phyloP scores from a whole-genome alignment of 2,797 vertebrate species.

The Rhinoraja longicauda region DNA sequence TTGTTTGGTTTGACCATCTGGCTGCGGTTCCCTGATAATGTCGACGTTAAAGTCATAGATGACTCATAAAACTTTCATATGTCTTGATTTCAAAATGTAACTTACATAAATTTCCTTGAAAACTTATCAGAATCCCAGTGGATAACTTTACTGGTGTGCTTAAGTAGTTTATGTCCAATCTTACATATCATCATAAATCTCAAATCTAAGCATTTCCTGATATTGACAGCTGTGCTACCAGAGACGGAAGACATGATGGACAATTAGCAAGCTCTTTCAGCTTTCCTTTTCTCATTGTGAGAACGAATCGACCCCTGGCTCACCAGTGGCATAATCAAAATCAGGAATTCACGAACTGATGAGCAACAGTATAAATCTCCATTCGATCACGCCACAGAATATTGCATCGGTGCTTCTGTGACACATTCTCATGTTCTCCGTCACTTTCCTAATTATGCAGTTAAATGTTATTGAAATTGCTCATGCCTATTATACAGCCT shows the following conservation, averaged over 20 bases:
- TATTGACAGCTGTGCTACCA: neutral
- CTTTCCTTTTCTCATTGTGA: neutral
- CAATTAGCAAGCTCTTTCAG: neutral
- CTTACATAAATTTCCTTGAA: neutral
- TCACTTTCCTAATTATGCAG: neutral
- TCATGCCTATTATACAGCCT: neutral
- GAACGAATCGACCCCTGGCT: neutral
- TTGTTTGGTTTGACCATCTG: neutral
- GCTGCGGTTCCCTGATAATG: neutral
- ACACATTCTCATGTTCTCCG: neutral
- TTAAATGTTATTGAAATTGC: neutral
- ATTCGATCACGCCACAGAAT: neutral
- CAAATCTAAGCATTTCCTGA: neutral
- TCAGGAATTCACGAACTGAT: neutral
- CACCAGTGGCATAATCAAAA: neutral
- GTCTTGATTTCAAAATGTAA: neutral
- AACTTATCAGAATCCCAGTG: neutral
- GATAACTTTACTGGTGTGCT: neutral
- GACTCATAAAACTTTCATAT: neutral
- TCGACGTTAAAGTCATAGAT: neutral
- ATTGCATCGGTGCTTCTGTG: neutral
- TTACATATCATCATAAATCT: neutral
- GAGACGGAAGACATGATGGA: neutral
- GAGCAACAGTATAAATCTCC: neutral
- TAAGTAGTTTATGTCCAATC: neutral